Evolutionary conservation across 1,140 invertebrate genomes (phyloP), one percentile per base, ranked within the genome.

Genomic region (Paraescarpia echinospica): DNA sequence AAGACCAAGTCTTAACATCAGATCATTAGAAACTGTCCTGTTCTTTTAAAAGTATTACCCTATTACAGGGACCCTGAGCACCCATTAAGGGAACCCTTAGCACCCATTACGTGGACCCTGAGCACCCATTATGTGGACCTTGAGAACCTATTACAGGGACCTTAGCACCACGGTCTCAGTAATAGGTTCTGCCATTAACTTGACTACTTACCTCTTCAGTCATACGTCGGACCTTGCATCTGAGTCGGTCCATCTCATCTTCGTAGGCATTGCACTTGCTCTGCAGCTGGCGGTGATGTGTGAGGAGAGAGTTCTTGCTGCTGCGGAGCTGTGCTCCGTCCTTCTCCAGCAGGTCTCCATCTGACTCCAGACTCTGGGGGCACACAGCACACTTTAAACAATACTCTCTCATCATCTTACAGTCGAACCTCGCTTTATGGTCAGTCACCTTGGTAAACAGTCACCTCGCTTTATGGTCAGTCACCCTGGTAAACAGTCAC

Each of bases 211-310:
- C 95, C 94, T 95, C 94, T 89, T 94, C 92, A 34, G 92, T 93
- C 92, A 95, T 93, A 41, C 94, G 94, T 27, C 93, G 92, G 33
- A 95, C 31, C 94, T 95, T 95, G 41, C 93, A 93, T 92, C 94
- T 94, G 35, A 95, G 93, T 92, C 94, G 94, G 33, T 95, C 94
- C 34, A 95, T 89, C 93, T 96, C 95, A 89, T 94, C 92, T 59
- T 95, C 94, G 88, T 95, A 94, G 33, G 94, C 93, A 33, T 94
- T 91, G 92, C 94, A 94, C 90, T 94, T 94, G 48, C 94, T 94
- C 90, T 95, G 94, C 22, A 96, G 93, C 59, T 95, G 94, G 89
- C 94, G 94, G 93, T 94, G 94, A 51, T 94, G 94, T 12, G 93
- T 93, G 35, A 94, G 92, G 1, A 94, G 94, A 22, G 94, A 94